phyloP scores from a whole-genome alignment of 2,888 invertebrate genomes.

The Anthophora plumipes region DNA sequence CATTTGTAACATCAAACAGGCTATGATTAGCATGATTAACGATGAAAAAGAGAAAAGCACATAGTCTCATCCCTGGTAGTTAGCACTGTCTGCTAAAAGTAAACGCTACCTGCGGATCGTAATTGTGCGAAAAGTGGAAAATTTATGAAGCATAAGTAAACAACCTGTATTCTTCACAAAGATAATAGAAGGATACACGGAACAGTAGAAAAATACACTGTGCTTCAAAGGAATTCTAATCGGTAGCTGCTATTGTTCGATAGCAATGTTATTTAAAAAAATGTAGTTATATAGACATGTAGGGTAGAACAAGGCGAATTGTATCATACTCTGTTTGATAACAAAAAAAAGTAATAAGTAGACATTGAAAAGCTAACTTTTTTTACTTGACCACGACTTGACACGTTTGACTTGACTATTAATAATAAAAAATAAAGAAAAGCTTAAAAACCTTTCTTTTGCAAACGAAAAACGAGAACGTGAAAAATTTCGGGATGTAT shows the following conservation, averaged over 20 bases:
- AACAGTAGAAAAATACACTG: not conserved
- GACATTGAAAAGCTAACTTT: too few relatives aligned
- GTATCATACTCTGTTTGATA: too few relatives aligned
- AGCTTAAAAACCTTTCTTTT: too few relatives aligned
- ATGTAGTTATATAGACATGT: too few relatives aligned
- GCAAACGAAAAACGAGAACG: too few relatives aligned
- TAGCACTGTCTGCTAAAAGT: slow-evolving; percentile 37
- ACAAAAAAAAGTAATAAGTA: too few relatives aligned
- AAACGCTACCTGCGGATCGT: slow-evolving; percentile 36
- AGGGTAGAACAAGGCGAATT: too few relatives aligned
- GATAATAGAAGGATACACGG: not conserved
- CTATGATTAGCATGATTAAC: not conserved
- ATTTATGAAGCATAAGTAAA: slow-evolving; percentile 6
- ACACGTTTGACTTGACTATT: too few relatives aligned
- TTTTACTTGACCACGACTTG: too few relatives aligned
- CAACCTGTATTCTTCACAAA: not conserved
- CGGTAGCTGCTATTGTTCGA: not conserved
- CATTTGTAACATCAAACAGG: not conserved
- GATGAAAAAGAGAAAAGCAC: slow-evolving; percentile 23
- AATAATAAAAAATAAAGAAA: too few relatives aligned
- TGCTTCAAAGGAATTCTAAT: not conserved
- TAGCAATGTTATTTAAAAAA: too few relatives aligned
- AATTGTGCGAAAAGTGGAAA: slow-evolving; percentile 30
- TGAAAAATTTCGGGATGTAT: too few relatives aligned
- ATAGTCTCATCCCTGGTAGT: slow-evolving; percentile 24